Evolutionary conservation across 2,113 vertebrate species (phyloP), one percentile per base, ranked within the genome.

Genomic region (Vanacampus margaritifer): DNA sequence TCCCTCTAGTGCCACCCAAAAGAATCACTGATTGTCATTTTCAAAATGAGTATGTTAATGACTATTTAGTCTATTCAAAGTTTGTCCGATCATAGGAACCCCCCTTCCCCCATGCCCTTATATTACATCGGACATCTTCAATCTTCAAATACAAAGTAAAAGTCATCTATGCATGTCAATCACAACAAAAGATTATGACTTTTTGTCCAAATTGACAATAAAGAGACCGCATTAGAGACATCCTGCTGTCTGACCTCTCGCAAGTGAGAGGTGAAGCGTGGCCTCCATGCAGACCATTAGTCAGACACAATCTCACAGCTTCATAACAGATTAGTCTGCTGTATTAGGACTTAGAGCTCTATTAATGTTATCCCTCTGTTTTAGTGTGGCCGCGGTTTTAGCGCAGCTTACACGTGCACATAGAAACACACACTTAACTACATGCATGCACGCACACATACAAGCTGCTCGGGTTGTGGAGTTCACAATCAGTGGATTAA

Each of bases 341-440:
- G 89, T 90, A 88, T 90, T 86, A 89, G 85, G 84, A 89, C 64
- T 90, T 86, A 89, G 81, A 88, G 87, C 82, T 89, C 87, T 89
- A 89, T 89, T 89, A 90, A 85, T 90, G 88, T 92, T 90, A 92
- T 92, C 90, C 90, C 86, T 88, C 85, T 92, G 89, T 90, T 91
- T 89, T 87, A 89, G 87, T 81, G 79, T 83, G 81, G 82, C 82
- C 77, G 41, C 71, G 84, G 84, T 83, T 61, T 89, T 86, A 85
- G 87, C 23, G 84, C 26, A 76, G 86, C 81, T 89, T 89, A 88
- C 87, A 84, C 82, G 81, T 80, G 78, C 80, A 72, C 79, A 79
- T 80, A 46, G 79, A 82, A 79, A 84, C 83, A 82, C 71, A 76
- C 71, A 67, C 81, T 81, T 84, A 80, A 81, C 79, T 77, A 85